A percentile compares a stretch with the other conserved stretches of the same genome.
phyloP scores from a whole-genome alignment of 1,140 invertebrate species.

The Odontomachus brunneus region DNA sequence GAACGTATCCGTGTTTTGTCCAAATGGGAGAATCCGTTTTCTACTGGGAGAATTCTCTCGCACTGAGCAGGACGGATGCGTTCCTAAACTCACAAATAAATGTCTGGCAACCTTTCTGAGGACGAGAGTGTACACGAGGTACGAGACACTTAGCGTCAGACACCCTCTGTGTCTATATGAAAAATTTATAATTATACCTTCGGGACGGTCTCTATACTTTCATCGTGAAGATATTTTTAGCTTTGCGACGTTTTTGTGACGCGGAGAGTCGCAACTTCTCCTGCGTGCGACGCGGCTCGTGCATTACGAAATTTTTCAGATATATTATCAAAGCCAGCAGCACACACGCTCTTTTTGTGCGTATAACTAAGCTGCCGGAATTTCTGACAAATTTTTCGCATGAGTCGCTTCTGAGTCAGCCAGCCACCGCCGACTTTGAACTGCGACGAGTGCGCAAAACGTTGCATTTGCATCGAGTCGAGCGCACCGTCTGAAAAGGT shows the following conservation, averaged over 20 bases:
- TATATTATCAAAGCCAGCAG: slow-evolving; percentile 17
- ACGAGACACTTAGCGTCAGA: too few species aligned
- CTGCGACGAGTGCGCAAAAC: not conserved
- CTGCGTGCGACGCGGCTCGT: not conserved
- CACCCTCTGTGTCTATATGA: not conserved
- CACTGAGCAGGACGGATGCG: too few species aligned
- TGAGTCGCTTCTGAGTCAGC: slow-evolving; percentile 2
- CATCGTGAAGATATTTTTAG: too few species aligned
- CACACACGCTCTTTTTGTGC: not conserved
- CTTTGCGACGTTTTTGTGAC: too few species aligned
- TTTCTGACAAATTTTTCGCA: not conserved
- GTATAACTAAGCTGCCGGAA: not conserved
- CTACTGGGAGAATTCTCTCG: too few species aligned
- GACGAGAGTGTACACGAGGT: too few species aligned
- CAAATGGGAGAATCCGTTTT: too few species aligned
- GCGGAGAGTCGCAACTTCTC: not conserved
- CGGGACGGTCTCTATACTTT: too few species aligned
- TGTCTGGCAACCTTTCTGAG: too few species aligned
- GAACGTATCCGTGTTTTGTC: too few species aligned
- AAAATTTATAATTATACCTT: not conserved
- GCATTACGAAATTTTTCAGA: too few species aligned
- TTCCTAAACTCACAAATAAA: too few species aligned
- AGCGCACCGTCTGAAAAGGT: slow-evolving; percentile 17
- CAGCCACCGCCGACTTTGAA: slow-evolving; percentile 2
- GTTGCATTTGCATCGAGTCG: slow-evolving; percentile 37